phyloP scores from a whole-genome alignment of 2,797 vertebrate species.

The Anguilla anguilla region DNA sequence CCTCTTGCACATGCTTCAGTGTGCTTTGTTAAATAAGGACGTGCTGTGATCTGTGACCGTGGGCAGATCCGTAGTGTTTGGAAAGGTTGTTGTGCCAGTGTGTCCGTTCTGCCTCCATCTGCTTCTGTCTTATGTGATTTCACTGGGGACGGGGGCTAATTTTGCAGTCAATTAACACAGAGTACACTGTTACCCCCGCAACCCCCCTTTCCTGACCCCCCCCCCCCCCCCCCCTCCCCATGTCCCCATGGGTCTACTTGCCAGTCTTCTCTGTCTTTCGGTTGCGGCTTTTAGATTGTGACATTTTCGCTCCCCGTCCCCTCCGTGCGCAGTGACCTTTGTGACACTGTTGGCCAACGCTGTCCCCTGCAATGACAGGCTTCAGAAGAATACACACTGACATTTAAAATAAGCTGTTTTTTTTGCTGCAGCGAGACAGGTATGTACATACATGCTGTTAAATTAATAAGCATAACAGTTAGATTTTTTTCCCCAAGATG shows the following conservation, averaged over 20 bases:
- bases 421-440: too few relatives aligned
- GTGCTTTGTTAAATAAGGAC: slow-evolving; percentile 69
- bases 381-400: slow-evolving; percentile 50
- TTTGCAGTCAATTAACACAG: slow-evolving; percentile 91
- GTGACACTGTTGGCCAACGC: slow-evolving; percentile 73
- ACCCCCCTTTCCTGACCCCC: not conserved
- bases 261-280: slow-evolving; percentile 48
- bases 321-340: slow-evolving; percentile 67
- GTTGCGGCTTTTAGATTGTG: slow-evolving; percentile 69
- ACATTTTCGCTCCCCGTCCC: slow-evolving; percentile 62
- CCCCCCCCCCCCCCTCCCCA: not conserved
- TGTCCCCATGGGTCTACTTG: slow-evolving; percentile 71
- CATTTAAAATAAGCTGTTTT: slow-evolving; percentile 18
- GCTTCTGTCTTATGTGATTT: slow-evolving; percentile 72
- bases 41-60: slow-evolving; percentile 73
- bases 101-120: slow-evolving; percentile 75
- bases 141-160: slow-evolving; percentile 80
- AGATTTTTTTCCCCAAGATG: not conserved
- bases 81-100: slow-evolving; percentile 58
- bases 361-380: slow-evolving; percentile 69
- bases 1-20: slow-evolving; percentile 57
- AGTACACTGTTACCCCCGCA: slow-evolving; percentile 75
- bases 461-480: not conserved
- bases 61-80: slow-evolving; percentile 71
- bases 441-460: not conserved